These are phyloP conservation scores for Cepphus grylle DNA, from an alignment of 2,113 vertebrate genomes.

Conservation along the genomic window DNA sequence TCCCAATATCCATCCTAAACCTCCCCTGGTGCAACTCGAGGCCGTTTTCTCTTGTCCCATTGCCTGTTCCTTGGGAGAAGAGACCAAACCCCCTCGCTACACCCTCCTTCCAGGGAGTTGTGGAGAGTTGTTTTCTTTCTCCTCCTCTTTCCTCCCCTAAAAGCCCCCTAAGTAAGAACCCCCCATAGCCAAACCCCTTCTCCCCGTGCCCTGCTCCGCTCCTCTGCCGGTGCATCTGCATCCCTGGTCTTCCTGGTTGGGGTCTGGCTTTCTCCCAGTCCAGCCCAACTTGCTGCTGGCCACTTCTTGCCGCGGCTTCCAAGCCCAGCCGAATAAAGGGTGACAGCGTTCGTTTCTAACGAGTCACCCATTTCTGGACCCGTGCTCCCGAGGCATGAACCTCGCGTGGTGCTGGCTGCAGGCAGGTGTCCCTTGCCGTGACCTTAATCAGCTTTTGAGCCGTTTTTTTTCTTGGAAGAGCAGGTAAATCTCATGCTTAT, in stretches of 20 bases:
- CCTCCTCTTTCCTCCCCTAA: neutral
- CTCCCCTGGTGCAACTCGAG: neutral
- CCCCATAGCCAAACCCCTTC: fast-evolving
- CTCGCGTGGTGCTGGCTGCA: fast-evolving
- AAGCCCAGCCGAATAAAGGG: fast-evolving
- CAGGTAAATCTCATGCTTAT: neutral
- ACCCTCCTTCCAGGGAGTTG: neutral
- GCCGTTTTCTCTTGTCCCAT: neutral
- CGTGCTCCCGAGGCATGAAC: fast-evolving
- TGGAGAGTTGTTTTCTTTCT: neutral
- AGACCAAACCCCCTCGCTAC: neutral
- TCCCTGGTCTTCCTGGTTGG: fast-evolving
- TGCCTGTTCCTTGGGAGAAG: neutral
- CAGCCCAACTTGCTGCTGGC: neutral
- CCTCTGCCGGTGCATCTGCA: fast-evolving
- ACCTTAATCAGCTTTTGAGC: neutral
- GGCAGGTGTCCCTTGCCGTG: neutral
- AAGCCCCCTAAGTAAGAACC: fast-evolving
- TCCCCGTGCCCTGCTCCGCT: neutral
- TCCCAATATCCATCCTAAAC: neutral
- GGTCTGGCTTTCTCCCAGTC: neutral
- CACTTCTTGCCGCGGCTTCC: fast-evolving
- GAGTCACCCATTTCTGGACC: fast-evolving
- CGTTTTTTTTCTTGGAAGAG: neutral
- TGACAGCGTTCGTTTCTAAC: fast-evolving